Conservation (phyloP, 1,140 invertebrate species). For the Drosophila tani region DNA sequence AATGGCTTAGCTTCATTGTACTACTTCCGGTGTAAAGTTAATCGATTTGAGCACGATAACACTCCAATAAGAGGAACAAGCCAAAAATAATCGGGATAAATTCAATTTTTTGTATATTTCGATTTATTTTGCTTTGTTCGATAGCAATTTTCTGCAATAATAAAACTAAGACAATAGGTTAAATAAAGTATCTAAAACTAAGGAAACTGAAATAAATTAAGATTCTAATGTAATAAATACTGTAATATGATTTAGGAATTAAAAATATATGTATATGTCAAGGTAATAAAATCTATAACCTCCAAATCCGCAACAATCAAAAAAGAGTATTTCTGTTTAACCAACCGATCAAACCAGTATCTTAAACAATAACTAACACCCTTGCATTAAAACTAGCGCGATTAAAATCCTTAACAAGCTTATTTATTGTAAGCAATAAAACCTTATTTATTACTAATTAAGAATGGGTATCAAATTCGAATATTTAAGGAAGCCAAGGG, state of each 20-base stretch:
- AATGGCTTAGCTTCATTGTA: too few relatives aligned
- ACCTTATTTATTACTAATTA: background rate
- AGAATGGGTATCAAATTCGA: background rate
- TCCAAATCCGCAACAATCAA: background rate
- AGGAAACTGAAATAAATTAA: background rate
- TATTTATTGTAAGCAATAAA: slow-evolving; percentile 12
- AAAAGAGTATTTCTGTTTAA: too few relatives aligned
- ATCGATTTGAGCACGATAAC: too few relatives aligned
- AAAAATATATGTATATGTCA: background rate
- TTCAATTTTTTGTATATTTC: too few relatives aligned
- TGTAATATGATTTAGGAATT: background rate
- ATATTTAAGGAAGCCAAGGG: background rate
- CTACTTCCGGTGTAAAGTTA: too few relatives aligned
- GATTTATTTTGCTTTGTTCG: too few relatives aligned
- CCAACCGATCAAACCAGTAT: background rate
- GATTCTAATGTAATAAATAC: background rate
- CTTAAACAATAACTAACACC: background rate
- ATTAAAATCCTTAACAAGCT: slow-evolving; percentile 7
- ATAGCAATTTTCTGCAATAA: too few relatives aligned
- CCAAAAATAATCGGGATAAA: too few relatives aligned
- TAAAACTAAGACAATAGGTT: too few relatives aligned
- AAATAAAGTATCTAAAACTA: background rate
- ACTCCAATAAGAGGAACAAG: too few relatives aligned
- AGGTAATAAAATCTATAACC: background rate
- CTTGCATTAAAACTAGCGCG: background rate